Evolutionary conservation across 1,140 invertebrate genomes (phyloP).

Genomic region (Drosophila quadrilineata): DNA sequence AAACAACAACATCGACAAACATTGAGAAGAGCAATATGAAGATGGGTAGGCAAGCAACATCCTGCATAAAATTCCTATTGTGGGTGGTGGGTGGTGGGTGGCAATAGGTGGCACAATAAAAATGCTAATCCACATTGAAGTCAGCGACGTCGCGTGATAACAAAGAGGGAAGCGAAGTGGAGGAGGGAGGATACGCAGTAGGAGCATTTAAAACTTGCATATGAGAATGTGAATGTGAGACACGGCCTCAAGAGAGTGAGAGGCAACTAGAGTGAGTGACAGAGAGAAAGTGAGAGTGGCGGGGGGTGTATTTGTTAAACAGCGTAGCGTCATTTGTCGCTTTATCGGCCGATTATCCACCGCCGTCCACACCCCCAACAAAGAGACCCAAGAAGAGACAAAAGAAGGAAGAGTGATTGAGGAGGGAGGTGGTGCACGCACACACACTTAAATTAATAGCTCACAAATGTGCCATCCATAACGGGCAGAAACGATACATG

Average conservation of each 20-base stretch:
- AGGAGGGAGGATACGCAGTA: slow-evolving; percentile 17
- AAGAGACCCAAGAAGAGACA: not conserved
- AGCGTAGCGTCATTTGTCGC: slow-evolving; percentile 56
- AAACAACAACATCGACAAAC: slow-evolving; percentile 8
- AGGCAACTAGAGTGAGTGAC: not conserved
- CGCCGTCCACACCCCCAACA: not conserved
- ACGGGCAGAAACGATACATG: slow-evolving; percentile 36
- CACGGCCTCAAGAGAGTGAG: slow-evolving; percentile 3
- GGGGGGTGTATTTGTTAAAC: not conserved
- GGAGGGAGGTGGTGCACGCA: no score
- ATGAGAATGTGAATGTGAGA: slow-evolving; percentile 24
- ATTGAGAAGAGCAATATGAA: not conserved
- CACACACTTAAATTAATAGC: slow-evolving; percentile 55
- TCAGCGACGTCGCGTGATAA: slow-evolving; percentile 36
- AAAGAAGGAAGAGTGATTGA: no score
- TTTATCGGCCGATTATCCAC: slow-evolving; percentile 65
- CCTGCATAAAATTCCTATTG: slow-evolving; percentile 44
- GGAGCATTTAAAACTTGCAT: slow-evolving; percentile 64
- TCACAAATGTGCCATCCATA: slow-evolving; percentile 67
- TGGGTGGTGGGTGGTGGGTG: not conserved
- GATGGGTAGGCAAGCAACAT: slow-evolving; percentile 6
- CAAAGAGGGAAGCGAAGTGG: slow-evolving; percentile 40
- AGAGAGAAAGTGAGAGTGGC: no score
- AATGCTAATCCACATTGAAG: slow-evolving; percentile 62
- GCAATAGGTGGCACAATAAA: slow-evolving; percentile 50